A percentile compares a stretch with the other conserved stretches of the same genome.
Conservation (phyloP, 2,797 vertebrate species). For the Xenops minutus region DNA sequence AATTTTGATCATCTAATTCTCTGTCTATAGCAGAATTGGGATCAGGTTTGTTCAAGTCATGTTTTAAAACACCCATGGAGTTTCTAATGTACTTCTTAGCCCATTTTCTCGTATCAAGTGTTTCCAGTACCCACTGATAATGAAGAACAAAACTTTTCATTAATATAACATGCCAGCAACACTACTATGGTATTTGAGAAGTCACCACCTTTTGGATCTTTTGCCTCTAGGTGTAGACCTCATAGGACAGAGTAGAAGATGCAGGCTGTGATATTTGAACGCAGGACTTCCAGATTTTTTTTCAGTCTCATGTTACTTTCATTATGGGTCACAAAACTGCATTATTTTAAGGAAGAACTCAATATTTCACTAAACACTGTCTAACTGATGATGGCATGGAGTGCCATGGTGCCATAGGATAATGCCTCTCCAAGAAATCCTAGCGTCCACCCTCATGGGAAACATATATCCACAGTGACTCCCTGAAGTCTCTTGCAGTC, state of each 20-base stretch:
- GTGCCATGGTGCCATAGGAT: neutral
- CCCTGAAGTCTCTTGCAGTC: neutral
- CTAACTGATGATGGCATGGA: fast-evolving
- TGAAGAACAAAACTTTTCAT: neutral
- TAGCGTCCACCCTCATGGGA: neutral
- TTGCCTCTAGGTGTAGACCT: neutral
- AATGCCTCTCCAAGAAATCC: neutral
- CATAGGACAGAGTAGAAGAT: neutral
- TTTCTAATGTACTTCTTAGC: neutral
- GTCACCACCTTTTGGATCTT: neutral
- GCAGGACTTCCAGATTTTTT: neutral
- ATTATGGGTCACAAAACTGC: neutral
- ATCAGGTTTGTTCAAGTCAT: neutral
- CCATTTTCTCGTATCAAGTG: neutral
- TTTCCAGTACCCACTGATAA: neutral
- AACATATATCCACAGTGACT: neutral
- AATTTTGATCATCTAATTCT: neutral
- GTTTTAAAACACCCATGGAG: neutral
- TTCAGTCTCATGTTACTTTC: neutral
- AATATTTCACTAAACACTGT: neutral
- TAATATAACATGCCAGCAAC: neutral
- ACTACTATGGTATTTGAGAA: neutral
- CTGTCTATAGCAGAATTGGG: neutral
- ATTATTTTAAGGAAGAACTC: neutral
- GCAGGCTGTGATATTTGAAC: neutral